Percentiles rank a stretch among this genome's conserved stretches.
Evolutionary conservation across 2,113 vertebrate genomes (phyloP).

Genomic region (Crotalus helleri): DNA sequence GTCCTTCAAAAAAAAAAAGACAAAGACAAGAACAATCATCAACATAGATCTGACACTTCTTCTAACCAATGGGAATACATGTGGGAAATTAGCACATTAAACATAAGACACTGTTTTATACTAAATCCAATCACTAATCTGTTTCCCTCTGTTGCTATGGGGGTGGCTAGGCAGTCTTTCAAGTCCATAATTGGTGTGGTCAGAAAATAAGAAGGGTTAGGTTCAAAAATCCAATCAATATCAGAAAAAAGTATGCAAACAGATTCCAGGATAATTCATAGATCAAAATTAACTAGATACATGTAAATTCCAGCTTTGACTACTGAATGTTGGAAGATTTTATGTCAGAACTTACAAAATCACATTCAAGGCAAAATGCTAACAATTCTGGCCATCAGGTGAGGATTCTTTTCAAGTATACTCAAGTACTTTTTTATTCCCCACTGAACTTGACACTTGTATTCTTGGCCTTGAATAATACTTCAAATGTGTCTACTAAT

Average conservation of each 20-base stretch:
- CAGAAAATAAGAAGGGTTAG: not conserved
- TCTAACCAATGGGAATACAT: not conserved
- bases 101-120: not conserved
- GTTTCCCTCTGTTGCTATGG: not conserved
- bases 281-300: not conserved
- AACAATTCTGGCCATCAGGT: not conserved
- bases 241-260: not conserved
- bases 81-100: not conserved
- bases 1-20: slow-evolving; percentile 9
- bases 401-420: not conserved
- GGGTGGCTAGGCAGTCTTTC: not conserved
- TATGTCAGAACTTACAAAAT: not conserved
- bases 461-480: not conserved
- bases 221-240: not conserved
- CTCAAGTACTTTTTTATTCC: not conserved
- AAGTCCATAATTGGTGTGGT: not conserved
- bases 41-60: not conserved
- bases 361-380: not conserved
- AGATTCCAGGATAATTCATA: not conserved
- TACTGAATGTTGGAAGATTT: not conserved
- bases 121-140: not conserved
- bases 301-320: not conserved
- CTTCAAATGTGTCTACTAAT: not conserved
- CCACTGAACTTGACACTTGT: not conserved
- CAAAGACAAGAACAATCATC: not conserved